phyloP scores from a whole-genome alignment of 1,140 invertebrate genomes.

The Andricus grossulariae region DNA sequence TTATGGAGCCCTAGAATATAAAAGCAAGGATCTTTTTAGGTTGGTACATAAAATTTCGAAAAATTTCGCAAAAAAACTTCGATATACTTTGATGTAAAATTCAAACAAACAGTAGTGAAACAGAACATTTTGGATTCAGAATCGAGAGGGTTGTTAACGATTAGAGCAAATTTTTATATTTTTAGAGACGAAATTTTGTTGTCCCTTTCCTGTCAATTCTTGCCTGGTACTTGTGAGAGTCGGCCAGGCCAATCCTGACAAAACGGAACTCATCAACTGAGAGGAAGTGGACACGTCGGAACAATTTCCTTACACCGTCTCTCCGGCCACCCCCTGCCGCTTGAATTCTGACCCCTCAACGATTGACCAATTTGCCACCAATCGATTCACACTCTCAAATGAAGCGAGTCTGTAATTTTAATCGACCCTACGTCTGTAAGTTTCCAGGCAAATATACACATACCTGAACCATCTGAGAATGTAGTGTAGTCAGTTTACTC shows the following conservation, averaged over 20 bases:
- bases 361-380: conserved; percentile 73
- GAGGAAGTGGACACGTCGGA: conserved; percentile 75
- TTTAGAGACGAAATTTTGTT: background rate
- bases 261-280: conserved; percentile 74
- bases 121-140: too few relatives aligned
- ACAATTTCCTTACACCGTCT: conserved; percentile 75
- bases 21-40: too few relatives aligned
- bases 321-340: conserved; percentile 45
- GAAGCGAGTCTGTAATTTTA: conserved; percentile 58
- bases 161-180: background rate
- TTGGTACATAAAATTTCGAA: too few relatives aligned
- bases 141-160: background rate
- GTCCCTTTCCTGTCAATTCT: conserved; percentile 33
- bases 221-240: conserved; percentile 45
- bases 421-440: conserved; percentile 20
- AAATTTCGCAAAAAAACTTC: too few relatives aligned
- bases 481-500: background rate
- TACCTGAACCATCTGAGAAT: background rate
- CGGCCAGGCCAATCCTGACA: conserved; percentile 50
- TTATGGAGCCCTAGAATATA: too few relatives aligned
- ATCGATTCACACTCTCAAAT: conserved; percentile 69
- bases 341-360: conserved; percentile 67
- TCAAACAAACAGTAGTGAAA: too few relatives aligned
- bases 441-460: conserved; percentile 1
- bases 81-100: too few relatives aligned